Evolutionary conservation across 2,113 vertebrate genomes (phyloP).

Genomic region (Odontesthes bonariensis): DNA sequence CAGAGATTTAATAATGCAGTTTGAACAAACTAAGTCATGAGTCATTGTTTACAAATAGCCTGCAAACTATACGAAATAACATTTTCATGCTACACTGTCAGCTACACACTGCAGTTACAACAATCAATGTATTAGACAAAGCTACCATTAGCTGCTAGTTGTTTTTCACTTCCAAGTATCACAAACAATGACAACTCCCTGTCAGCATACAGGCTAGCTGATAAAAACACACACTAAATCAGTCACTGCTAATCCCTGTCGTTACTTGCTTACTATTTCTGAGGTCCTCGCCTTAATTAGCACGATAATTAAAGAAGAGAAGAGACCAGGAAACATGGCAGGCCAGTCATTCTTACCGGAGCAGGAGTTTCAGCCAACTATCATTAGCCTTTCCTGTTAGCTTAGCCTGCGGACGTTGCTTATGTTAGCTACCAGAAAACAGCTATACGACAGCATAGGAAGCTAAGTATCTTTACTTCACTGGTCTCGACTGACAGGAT

Average conservation of each 20-base stretch:
- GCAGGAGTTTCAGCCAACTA: conserved; percentile 57
- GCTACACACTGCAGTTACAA: not conserved
- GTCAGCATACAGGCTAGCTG: conserved; percentile 8
- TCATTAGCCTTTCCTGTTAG: conserved; percentile 59
- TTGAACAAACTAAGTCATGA: not conserved
- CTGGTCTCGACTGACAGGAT: not conserved
- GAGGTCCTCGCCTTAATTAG: conserved; percentile 23
- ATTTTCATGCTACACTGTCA: not conserved
- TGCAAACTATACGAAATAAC: not conserved
- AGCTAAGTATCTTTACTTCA: not conserved
- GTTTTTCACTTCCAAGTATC: conserved; percentile 23
- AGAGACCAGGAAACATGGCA: conserved; percentile 53
- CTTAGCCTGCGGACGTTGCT: conserved; percentile 33
- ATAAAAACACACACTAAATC: not conserved
- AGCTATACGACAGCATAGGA: not conserved
- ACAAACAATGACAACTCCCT: conserved; percentile 31
- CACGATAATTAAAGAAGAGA: conserved; percentile 11
- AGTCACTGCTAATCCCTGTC: not conserved
- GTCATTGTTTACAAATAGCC: not conserved
- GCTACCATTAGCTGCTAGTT: conserved; percentile 59
- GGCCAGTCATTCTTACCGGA: conserved; percentile 70
- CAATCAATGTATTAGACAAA: conserved; percentile 2
- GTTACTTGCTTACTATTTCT: not conserved
- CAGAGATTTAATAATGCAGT: not conserved
- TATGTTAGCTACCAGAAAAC: conserved; percentile 10